A percentile compares a stretch with the other conserved stretches of the same genome.
Conservation (phyloP, 2,888 invertebrate species). For the Electrophaes corylata region DNA sequence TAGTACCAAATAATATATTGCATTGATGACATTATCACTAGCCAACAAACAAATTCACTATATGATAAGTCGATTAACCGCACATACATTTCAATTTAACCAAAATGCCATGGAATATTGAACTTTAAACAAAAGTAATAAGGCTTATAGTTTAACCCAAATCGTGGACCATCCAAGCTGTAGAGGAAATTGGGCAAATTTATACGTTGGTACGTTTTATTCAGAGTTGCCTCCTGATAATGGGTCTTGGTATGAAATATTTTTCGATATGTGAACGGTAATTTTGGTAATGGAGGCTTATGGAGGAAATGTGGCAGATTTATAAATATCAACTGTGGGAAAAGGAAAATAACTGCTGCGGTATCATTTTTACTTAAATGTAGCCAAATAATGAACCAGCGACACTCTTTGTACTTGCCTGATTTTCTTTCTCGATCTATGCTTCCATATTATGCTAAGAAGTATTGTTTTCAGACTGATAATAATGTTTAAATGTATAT, state of each 20-base stretch:
- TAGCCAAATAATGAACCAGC: not conserved
- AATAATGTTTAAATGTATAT: too few relatives aligned
- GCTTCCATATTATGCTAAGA: too few relatives aligned
- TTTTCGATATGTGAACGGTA: conserved; percentile 44
- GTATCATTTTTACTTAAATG: not conserved
- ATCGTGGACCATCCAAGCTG: conserved; percentile 41
- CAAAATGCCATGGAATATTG: conserved; percentile 8
- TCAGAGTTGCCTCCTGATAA: conserved; percentile 46
- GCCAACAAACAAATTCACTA: conserved; percentile 31
- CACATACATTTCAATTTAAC: conserved; percentile 26
- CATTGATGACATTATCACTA: conserved; percentile 15
- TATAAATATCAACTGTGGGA: conserved; percentile 15
- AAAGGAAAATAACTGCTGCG: not conserved
- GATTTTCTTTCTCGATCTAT: too few relatives aligned
- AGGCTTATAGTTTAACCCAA: not conserved
- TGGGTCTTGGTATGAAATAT: conserved; percentile 39
- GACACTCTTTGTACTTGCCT: too few relatives aligned
- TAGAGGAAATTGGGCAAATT: conserved; percentile 55
- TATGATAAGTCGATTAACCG: conserved; percentile 25
- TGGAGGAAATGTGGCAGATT: conserved; percentile 19
- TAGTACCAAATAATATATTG: too few relatives aligned
- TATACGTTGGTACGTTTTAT: conserved; percentile 57
- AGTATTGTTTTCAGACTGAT: too few relatives aligned
- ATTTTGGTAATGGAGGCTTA: conserved; percentile 40
- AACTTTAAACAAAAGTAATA: conserved; percentile 2